phyloP scores from a whole-genome alignment of 2,113 vertebrate species.

The Gasterosteus aculeatus region DNA sequence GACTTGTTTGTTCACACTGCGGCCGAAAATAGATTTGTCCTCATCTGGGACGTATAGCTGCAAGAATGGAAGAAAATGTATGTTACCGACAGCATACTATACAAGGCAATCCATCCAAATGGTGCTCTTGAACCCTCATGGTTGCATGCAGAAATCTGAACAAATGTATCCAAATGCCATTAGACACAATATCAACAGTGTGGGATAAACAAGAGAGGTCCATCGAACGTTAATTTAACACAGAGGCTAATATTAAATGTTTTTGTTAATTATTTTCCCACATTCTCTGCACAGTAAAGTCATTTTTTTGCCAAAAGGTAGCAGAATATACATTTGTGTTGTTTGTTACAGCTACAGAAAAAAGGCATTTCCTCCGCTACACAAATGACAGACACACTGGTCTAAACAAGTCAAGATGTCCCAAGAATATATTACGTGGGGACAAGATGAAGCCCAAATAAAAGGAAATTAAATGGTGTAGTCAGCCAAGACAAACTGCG shows the following conservation, averaged over 20 bases:
- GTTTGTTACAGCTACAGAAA: conserved; percentile 11
- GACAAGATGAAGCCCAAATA: conserved; percentile 9
- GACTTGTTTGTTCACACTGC: conserved; percentile 91
- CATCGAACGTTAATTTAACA: conserved; percentile 39
- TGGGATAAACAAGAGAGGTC: conserved; percentile 21
- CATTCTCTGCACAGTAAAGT: conserved; percentile 70
- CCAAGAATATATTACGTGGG: background rate
- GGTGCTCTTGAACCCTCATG: background rate
- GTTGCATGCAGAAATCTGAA: conserved; percentile 8
- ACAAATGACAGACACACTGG: conserved; percentile 1
- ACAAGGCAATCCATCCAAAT: background rate
- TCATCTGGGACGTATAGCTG: conserved; percentile 94
- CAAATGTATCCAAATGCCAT: background rate
- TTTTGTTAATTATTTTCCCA: conserved; percentile 53
- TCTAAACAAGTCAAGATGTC: conserved; percentile 3
- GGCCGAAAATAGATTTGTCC: conserved; percentile 88
- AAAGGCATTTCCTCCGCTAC: conserved; percentile 1
- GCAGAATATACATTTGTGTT: conserved; percentile 67
- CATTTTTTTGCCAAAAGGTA: conserved; percentile 66
- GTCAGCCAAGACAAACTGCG: background rate
- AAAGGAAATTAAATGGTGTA: conserved; percentile 4
- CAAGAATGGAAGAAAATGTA: conserved; percentile 8
- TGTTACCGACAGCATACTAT: background rate
- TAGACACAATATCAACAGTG: conserved; percentile 27
- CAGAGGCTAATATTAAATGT: conserved; percentile 42